phyloP scores from a whole-genome alignment of 2,797 vertebrate genomes.

The Anableps anableps region DNA sequence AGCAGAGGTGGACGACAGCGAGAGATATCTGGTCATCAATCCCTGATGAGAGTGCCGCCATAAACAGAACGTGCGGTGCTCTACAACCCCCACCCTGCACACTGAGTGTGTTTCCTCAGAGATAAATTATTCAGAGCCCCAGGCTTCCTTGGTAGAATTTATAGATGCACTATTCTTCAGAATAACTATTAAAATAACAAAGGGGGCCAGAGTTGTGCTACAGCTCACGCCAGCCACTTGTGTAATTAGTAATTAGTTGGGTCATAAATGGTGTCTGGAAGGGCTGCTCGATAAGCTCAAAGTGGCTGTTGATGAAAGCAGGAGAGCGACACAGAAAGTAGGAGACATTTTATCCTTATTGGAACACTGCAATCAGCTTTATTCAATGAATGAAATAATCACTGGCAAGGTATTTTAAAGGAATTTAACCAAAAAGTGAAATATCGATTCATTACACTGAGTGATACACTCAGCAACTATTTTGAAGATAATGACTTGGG shows the following conservation, averaged over 20 bases:
- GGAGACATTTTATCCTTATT: neutral
- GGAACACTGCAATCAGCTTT: neutral
- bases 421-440: no score
- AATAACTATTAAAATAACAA: slow-evolving; percentile 92
- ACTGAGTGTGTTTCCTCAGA: slow-evolving; percentile 87
- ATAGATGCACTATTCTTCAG: slow-evolving; percentile 85
- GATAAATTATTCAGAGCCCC: slow-evolving; percentile 92
- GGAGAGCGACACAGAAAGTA: slow-evolving; percentile 3
- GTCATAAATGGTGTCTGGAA: slow-evolving; percentile 77
- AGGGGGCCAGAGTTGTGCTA: slow-evolving; percentile 64
- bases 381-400: neutral
- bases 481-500: no score
- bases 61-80: slow-evolving; percentile 63
- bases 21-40: slow-evolving; percentile 75
- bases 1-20: slow-evolving; percentile 51
- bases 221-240: slow-evolving; percentile 68
- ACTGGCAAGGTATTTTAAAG: neutral
- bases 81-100: slow-evolving; percentile 53
- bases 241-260: slow-evolving; percentile 83
- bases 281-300: slow-evolving; percentile 55
- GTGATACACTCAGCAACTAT: neutral
- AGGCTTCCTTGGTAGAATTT: slow-evolving; percentile 84
- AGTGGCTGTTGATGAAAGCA: slow-evolving; percentile 42
- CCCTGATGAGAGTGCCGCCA: slow-evolving; percentile 47
- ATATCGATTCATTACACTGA: neutral